phyloP scores from a whole-genome alignment of 2,113 vertebrate species.

The Pituophis catenifer region DNA sequence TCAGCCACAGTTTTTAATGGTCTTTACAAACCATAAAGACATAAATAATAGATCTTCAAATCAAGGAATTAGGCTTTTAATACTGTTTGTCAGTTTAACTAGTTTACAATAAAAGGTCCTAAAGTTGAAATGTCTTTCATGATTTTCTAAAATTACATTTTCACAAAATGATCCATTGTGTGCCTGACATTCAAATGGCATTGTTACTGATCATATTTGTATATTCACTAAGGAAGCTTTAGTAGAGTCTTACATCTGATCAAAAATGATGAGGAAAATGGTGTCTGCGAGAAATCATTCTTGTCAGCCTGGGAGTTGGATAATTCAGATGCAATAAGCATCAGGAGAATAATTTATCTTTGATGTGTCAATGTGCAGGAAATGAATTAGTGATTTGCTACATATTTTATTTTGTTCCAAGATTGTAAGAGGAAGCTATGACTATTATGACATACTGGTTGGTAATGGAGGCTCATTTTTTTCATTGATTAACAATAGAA shows the following conservation, averaged over 20 bases:
- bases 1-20: slow-evolving; percentile 62
- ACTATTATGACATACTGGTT: neutral
- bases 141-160: slow-evolving; percentile 20
- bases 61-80: slow-evolving; percentile 39
- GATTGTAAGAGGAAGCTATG: neutral
- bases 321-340: slow-evolving; percentile 9
- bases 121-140: slow-evolving; percentile 35
- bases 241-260: slow-evolving; percentile 13
- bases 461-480: neutral
- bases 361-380: neutral
- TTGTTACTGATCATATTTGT: neutral
- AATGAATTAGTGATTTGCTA: slow-evolving; percentile 26
- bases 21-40: slow-evolving; percentile 48
- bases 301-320: neutral
- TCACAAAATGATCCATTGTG: slow-evolving; percentile 17
- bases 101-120: slow-evolving; percentile 35
- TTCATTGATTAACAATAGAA: neutral
- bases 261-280: slow-evolving; percentile 17
- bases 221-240: slow-evolving; percentile 14
- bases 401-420: neutral
- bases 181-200: neutral
- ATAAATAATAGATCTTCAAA: slow-evolving; percentile 49
- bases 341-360: slow-evolving; percentile 2
- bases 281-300: neutral
- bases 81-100: slow-evolving; percentile 47